Evolutionary conservation across 2,888 invertebrate species (phyloP).

Genomic region (Noctua comes): DNA sequence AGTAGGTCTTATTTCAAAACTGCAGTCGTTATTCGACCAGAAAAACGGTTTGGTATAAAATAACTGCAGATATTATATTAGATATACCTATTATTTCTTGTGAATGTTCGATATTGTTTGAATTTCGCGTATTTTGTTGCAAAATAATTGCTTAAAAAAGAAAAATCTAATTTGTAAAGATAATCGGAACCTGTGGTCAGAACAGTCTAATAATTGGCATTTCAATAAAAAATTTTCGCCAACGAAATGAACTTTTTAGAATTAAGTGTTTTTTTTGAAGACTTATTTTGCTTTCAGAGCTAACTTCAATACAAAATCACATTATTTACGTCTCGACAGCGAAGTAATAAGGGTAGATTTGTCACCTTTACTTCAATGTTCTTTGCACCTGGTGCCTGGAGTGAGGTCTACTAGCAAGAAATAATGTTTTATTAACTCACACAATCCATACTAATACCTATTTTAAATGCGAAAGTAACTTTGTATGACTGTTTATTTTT

Average conservation of each 20-base stretch:
- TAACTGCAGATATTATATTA: no score
- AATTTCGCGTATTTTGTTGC: not conserved
- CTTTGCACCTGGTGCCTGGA: constrained; percentile 47
- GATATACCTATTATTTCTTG: not conserved
- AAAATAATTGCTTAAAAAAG: not conserved
- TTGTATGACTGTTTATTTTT: not conserved
- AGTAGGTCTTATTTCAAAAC: not conserved
- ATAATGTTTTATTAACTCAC: constrained; percentile 21
- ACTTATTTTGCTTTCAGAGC: not conserved
- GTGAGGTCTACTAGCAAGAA: constrained; percentile 15
- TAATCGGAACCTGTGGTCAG: no score
- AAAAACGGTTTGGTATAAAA: not conserved
- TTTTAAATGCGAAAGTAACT: not conserved
- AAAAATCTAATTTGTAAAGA: not conserved
- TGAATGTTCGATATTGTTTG: not conserved
- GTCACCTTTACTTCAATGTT: constrained; percentile 51
- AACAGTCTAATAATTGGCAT: no score
- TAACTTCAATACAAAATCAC: constrained; percentile 44
- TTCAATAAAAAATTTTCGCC: not conserved
- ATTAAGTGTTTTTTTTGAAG: not conserved
- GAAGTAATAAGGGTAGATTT: constrained; percentile 58
- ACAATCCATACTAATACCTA: not conserved
- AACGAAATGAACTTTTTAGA: not conserved
- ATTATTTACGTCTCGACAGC: constrained; percentile 60
- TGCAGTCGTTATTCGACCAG: not conserved